These are phyloP conservation scores for Lordiphosa stackelbergi DNA, from an alignment of 1,140 invertebrate species.

Conservation along the genomic window DNA sequence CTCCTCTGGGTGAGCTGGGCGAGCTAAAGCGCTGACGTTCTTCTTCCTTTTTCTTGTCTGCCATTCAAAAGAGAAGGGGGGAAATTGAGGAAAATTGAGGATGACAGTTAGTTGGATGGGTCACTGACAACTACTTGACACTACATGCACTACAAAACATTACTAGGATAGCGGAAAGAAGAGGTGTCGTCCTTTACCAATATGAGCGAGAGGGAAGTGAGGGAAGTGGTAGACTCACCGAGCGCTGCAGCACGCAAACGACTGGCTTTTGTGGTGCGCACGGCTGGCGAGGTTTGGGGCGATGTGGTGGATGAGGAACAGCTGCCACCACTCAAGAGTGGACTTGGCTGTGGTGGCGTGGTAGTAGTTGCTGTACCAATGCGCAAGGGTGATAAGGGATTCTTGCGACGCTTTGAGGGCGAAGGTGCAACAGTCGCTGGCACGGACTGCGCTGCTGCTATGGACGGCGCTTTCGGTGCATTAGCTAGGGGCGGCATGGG, in stretches of 20 bases:
- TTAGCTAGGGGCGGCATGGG: conserved; percentile 65
- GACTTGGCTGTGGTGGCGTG: conserved; percentile 29
- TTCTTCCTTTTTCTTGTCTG: conserved; percentile 73
- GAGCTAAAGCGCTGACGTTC: conserved; percentile 53
- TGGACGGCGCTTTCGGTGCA: conserved; percentile 56
- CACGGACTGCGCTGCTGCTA: conserved; percentile 25
- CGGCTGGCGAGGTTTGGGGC: conserved; percentile 65
- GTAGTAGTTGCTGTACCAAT: conserved; percentile 23
- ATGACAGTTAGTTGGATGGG: conserved; percentile 11
- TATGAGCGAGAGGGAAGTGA: no score
- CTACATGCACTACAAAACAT: not conserved
- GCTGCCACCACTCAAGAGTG: conserved; percentile 37
- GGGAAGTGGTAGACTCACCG: conserved; percentile 52
- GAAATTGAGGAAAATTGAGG: conserved; percentile 15
- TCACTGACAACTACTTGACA: conserved; percentile 1
- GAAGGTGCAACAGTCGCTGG: conserved; percentile 31
- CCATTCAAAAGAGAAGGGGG: not conserved
- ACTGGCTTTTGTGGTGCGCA: conserved; percentile 84
- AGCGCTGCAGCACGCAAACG: conserved; percentile 82
- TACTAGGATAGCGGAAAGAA: conserved; percentile 8
- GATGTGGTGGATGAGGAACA: conserved; percentile 55
- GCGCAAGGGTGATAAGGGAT: conserved; percentile 60
- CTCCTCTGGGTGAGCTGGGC: conserved; percentile 32
- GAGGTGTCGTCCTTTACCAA: not conserved
- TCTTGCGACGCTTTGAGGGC: conserved; percentile 56